These are phyloP conservation scores for Morelia viridis DNA, from an alignment of 2,797 vertebrate genomes.

Conservation along the genomic window DNA sequence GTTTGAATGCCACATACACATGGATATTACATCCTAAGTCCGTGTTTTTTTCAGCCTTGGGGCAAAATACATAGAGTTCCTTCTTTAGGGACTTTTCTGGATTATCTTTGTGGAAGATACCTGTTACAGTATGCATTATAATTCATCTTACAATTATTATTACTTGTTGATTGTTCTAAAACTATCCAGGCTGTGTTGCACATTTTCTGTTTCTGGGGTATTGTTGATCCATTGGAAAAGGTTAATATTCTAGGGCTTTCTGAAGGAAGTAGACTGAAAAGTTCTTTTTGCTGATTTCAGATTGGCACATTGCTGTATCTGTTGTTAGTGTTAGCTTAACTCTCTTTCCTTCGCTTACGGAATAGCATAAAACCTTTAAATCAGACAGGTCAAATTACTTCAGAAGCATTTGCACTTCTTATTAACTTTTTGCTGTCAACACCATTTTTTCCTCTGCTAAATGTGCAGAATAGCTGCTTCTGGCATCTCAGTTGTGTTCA, in stretches of 20 bases:
- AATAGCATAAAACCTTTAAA: constrained; percentile 16
- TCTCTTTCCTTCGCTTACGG: neutral
- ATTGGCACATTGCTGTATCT: neutral
- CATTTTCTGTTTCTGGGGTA: neutral
- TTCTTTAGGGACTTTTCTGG: neutral
- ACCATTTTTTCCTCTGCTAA: neutral
- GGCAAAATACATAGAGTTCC: neutral
- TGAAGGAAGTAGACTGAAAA: neutral
- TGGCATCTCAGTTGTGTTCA: constrained; percentile 19
- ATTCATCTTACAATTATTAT: too few relatives aligned
- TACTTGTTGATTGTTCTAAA: neutral
- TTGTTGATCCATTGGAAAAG: neutral
- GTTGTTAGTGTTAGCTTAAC: neutral
- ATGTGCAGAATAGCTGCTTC: constrained; percentile 6
- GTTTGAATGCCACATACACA: neutral
- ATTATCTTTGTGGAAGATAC: neutral
- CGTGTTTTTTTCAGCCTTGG: neutral
- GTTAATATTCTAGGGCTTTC: neutral
- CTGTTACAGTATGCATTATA: neutral
- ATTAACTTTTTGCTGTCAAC: neutral
- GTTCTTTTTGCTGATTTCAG: neutral
- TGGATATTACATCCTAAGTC: neutral
- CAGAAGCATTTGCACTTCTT: neutral
- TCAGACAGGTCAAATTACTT: neutral
- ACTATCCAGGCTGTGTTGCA: neutral